Percentiles rank a stretch among this genome's conserved stretches.
These are phyloP conservation scores for Apodemus agrarius DNA, from an alignment of 2,797 vertebrate species.

Conservation along the genomic window DNA sequence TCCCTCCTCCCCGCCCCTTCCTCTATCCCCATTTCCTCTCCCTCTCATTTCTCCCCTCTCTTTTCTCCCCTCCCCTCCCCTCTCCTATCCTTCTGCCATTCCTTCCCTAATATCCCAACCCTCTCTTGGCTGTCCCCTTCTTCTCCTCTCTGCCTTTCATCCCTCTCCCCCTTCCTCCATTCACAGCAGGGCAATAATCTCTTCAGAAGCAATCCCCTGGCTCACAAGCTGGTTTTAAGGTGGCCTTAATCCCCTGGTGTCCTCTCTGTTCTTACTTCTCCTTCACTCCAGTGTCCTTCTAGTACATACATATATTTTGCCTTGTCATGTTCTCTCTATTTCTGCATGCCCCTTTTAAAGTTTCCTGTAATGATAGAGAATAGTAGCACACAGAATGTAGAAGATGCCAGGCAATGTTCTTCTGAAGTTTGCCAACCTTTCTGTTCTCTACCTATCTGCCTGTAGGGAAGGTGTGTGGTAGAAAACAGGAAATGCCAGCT, in stretches of 20 bases:
- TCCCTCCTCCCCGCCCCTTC: too few species aligned
- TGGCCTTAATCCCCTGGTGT: fast-evolving
- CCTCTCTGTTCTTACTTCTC: background rate
- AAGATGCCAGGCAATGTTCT: fast-evolving
- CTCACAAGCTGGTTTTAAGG: background rate
- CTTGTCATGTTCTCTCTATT: background rate
- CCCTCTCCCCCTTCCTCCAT: background rate
- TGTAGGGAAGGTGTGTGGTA: fast-evolving
- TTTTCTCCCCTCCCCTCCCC: background rate
- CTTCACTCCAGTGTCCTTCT: background rate
- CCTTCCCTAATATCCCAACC: too few species aligned
- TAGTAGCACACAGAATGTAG: background rate
- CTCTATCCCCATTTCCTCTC: too few species aligned
- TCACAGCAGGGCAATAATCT: background rate
- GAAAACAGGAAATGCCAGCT: background rate
- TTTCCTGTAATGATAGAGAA: background rate
- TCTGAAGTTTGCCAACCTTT: background rate
- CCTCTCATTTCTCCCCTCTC: too few species aligned
- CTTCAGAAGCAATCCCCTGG: background rate
- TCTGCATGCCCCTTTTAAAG: background rate
- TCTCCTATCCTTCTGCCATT: too few species aligned
- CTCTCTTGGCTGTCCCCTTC: too few species aligned
- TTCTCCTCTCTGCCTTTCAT: too few species aligned
- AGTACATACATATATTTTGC: background rate
- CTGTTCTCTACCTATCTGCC: background rate